Evolutionary conservation across 2,113 vertebrate species (phyloP).

Genomic region (Sterna hirundo): DNA sequence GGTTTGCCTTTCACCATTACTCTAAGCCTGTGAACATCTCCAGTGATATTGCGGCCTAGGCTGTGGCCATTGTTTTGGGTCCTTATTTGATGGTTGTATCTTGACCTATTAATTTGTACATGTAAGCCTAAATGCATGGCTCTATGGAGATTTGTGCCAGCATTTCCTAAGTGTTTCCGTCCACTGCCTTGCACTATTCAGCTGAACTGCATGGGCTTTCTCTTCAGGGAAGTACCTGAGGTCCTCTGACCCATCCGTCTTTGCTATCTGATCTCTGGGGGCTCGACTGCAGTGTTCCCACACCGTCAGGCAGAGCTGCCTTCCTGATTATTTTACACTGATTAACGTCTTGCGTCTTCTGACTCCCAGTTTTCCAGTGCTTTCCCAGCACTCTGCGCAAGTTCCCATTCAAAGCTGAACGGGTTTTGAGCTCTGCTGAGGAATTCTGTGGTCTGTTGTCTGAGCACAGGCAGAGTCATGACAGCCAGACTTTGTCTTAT

Average conservation of each 20-base stretch:
- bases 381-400: neutral
- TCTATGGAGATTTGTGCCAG: neutral
- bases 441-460: neutral
- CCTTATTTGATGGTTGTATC: neutral
- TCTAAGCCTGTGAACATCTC: neutral
- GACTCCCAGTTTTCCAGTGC: neutral
- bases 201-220: neutral
- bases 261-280: neutral
- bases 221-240: neutral
- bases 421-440: neutral
- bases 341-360: neutral
- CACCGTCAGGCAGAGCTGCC: neutral
- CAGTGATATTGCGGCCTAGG: neutral
- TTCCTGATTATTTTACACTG: neutral
- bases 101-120: neutral
- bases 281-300: neutral
- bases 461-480: neutral
- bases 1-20: neutral
- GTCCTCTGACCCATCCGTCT: neutral
- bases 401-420: neutral
- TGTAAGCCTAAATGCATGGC: neutral
- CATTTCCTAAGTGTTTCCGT: neutral
- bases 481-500: neutral
- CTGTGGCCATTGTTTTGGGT: neutral
- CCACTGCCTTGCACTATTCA: neutral